A percentile compares a stretch with the other conserved stretches of the same genome.
Conservation (phyloP, 2,888 invertebrate species). For the Geophilus truncorum region DNA sequence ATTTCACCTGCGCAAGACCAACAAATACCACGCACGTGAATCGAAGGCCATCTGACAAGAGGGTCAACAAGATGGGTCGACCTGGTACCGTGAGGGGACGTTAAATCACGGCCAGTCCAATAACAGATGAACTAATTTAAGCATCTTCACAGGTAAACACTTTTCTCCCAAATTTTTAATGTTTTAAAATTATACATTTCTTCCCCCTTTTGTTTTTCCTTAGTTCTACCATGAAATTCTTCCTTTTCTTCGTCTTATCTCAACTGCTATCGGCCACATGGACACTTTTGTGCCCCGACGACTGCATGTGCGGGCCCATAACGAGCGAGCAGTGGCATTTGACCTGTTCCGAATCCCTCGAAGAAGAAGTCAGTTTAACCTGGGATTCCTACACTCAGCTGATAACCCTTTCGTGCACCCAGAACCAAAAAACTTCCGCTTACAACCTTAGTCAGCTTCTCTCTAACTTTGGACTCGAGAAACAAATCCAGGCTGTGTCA, state of each 20-base stretch:
- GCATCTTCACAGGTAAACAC: not conserved
- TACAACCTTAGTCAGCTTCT: not conserved
- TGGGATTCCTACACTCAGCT: not conserved
- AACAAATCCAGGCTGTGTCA: not conserved
- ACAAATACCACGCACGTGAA: not conserved
- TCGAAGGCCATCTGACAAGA: not conserved
- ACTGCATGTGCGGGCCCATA: not conserved
- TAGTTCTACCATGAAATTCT: not conserved
- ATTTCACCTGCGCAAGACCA: not conserved
- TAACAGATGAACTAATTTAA: not conserved
- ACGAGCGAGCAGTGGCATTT: not conserved
- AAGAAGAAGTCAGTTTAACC: not conserved
- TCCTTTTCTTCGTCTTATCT: not conserved
- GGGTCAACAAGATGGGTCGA: not conserved
- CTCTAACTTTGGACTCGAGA: not conserved
- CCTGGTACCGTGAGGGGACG: not conserved
- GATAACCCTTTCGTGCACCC: not conserved
- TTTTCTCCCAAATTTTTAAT: not conserved
- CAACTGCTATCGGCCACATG: not conserved
- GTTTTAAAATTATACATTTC: too few species aligned
- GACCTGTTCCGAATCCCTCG: not conserved
- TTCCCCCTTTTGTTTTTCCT: not conserved
- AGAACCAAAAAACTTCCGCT: not conserved
- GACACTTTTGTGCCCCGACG: not conserved
- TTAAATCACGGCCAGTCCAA: not conserved